Conservation (phyloP, 2,888 invertebrate genomes). For the Nemotelus pantherinus region DNA sequence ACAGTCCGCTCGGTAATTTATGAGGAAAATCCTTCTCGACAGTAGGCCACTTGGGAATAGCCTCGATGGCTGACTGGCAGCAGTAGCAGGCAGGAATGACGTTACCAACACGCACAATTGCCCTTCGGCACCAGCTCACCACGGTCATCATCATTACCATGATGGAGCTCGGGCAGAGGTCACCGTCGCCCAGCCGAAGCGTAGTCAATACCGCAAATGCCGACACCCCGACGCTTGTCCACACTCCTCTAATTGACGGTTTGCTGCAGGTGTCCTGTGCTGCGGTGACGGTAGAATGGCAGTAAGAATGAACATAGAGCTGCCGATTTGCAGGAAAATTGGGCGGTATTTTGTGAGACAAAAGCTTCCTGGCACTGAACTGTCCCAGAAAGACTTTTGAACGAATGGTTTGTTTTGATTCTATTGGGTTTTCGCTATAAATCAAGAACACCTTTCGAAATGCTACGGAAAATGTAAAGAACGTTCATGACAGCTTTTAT, state of each 20-base stretch:
- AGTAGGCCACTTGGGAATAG: constrained; percentile 31
- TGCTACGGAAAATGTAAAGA: too few relatives aligned
- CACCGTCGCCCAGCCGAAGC: background rate
- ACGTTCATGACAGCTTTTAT: too few relatives aligned
- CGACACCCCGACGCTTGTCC: background rate
- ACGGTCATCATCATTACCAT: constrained; percentile 31
- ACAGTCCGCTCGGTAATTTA: constrained; percentile 22
- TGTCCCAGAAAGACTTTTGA: too few relatives aligned
- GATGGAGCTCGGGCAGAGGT: constrained; percentile 15
- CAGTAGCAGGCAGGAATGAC: constrained; percentile 25
- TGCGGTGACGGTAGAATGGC: too few relatives aligned
- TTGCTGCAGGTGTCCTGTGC: too few relatives aligned
- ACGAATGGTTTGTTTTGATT: too few relatives aligned
- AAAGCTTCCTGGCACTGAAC: too few relatives aligned
- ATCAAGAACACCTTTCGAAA: too few relatives aligned
- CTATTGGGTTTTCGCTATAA: too few relatives aligned
- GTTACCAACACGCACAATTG: constrained; percentile 41
- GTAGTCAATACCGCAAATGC: background rate
- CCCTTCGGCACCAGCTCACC: constrained; percentile 33
- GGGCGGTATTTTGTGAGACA: too few relatives aligned
- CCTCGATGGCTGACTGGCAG: background rate
- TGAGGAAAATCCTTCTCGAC: constrained; percentile 33
- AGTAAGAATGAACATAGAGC: too few relatives aligned
- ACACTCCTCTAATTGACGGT: constrained; percentile 19
- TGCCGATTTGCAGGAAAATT: too few relatives aligned